Evolutionary conservation across 2,113 vertebrate genomes (phyloP).

Genomic region (Bombycilla garrulus): DNA sequence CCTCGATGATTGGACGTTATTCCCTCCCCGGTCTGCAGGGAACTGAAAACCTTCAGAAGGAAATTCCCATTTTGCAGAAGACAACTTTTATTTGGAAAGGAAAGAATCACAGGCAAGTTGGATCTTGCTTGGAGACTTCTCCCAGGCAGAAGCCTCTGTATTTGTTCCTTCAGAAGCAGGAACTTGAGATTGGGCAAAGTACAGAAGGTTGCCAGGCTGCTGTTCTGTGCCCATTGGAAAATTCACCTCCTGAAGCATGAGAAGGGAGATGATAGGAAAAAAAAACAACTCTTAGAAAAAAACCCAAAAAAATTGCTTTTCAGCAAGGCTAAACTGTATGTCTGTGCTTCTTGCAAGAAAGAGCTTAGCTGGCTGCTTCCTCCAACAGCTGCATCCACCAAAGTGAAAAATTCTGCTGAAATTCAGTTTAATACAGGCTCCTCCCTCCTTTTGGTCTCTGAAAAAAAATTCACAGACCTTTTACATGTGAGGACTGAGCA

Average conservation of each 20-base stretch:
- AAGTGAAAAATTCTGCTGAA: not conserved
- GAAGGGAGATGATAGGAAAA: not conserved
- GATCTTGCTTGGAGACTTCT: not conserved
- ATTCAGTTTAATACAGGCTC: not conserved
- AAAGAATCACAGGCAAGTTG: not conserved
- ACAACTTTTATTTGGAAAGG: not conserved
- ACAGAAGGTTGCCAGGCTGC: not conserved
- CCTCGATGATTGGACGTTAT: fast-evolving
- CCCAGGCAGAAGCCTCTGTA: not conserved
- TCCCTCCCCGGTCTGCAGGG: not conserved
- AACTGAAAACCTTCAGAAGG: not conserved
- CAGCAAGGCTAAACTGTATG: not conserved
- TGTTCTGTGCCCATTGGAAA: not conserved
- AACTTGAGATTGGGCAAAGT: not conserved
- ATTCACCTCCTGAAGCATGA: not conserved
- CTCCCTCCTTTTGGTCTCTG: not conserved
- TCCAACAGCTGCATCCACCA: not conserved
- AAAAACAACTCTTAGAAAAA: fast-evolving
- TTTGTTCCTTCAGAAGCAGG: not conserved
- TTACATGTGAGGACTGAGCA: not conserved
- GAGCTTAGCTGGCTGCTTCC: not conserved
- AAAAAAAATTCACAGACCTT: not conserved
- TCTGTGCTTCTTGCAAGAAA: not conserved
- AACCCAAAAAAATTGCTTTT: not conserved
- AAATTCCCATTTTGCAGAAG: not conserved